Evolutionary conservation across 1,140 invertebrate genomes (phyloP), one percentile per base, ranked within the genome.

Genomic region (Microplitis mediator): DNA sequence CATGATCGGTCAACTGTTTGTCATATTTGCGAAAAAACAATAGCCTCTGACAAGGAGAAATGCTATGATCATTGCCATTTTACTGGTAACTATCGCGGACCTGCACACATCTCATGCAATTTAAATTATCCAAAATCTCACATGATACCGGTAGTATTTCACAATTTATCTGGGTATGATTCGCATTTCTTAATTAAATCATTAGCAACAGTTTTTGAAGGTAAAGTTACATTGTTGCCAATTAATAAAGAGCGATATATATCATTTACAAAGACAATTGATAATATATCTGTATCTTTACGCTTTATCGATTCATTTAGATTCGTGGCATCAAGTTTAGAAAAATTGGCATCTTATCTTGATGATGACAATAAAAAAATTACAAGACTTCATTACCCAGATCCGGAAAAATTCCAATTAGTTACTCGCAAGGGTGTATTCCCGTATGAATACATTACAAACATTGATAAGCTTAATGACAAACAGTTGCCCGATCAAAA

Each of bases 41-140:
- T 23, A 23, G 23, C 2, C 23, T 23, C 2, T 23, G 23, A 23
- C 6, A 35, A 54, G 34, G 72, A 58, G 14, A 58, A 8, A 71
- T 74, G 80, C 9, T 31, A 45, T 32, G 81, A 86, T 73, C 82
- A 85, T 78, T 74, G 75, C 75, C 81, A 85, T 75, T 74, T 82
- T 4, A 85, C 76, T 32, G 81, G 78, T n/a, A 63, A 75, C 71
- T 79, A 79, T 77, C 67, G 84, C 71, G 81, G 81, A 14, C 34
- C 75, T 14, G 83, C 83, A 0, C 84, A 86, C 77, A 68, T 76
- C 9, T 34, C 31, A 11, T 86, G 83, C 72, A 87, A 87, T 76
- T 56, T 85, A 32, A 75, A 82, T 67, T 84, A 75, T 62, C 32
- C 75, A 75, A 60, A 78, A 54, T 75, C 39, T 56, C 63, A 36